Evolutionary conservation across 2,797 vertebrate genomes (phyloP), one percentile per base, ranked within the genome.

Genomic region (Philypnodon macrostomus): DNA sequence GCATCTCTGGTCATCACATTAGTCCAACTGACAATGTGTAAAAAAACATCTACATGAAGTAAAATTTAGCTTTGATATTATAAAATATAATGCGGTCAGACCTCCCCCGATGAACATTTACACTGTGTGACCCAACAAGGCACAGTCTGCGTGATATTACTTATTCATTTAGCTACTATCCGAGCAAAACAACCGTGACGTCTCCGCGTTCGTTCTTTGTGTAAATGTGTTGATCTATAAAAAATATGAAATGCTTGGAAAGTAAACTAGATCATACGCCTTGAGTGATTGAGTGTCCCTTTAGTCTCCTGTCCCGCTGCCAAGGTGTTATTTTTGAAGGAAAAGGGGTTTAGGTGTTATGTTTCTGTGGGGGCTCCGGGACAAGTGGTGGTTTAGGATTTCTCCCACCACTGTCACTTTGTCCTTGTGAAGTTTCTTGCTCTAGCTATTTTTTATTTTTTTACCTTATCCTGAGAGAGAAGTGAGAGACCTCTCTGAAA

Each of bases 151-250:
- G 23, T 36, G 69, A 49, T 53, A 70, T 84, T 54, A 71, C 63
- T 84, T 80, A 83, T 86, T 74, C 47, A 84, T 79, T n/a, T n/a
- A n/a, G n/a, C n/a, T n/a, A n/a, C n/a, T 70, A 57, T 67, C 58
- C 52, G 56, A 70, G 63, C 66, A 71, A 73, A 80, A 74, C 76
- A 84, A 75, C 70, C 41, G 56, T 80, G 73, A 81, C 77, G 75
- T 73, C 75, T 76, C 2, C 35, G 54, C 57, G 63, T 68, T 74
- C 45, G 47, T 67, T 47, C 41, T 9, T 50, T 63, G 42, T 33
- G 44, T 53, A 46, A 51, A 58, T 2, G 12, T 21, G 18, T 2
- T 35, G n/a, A n/a, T n/a, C n/a, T 2, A 14, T 1, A 39, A 24
- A 30, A 42, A 30, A 7, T 3, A 24, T 7, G n/a, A n/a, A n/a